Conservation (phyloP, 2,888 invertebrate genomes). For the Pterobdella sp. region DNA sequence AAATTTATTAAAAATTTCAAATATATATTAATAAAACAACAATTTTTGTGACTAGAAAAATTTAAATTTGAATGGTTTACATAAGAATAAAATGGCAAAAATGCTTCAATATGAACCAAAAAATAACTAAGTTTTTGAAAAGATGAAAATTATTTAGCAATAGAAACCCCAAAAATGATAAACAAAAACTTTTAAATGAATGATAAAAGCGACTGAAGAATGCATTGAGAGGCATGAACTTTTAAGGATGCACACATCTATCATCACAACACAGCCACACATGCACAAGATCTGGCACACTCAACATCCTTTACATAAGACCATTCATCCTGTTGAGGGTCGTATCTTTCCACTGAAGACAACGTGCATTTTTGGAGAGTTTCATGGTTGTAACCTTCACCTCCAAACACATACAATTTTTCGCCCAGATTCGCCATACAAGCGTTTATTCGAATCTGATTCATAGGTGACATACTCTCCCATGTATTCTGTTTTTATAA, state of each 20-base stretch:
- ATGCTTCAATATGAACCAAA: too few relatives aligned
- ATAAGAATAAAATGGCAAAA: too few relatives aligned
- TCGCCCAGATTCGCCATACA: constrained; percentile 9
- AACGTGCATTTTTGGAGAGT: not conserved
- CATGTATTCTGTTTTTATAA: constrained; percentile 5
- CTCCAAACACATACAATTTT: constrained; percentile 10
- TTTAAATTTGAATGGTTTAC: too few relatives aligned
- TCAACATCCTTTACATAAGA: not conserved
- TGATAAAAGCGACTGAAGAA: not conserved
- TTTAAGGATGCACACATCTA: too few relatives aligned
- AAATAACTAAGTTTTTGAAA: too few relatives aligned
- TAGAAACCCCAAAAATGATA: not conserved
- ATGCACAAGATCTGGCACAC: not conserved
- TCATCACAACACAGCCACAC: constrained; percentile 16
- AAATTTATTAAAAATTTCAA: too few relatives aligned
- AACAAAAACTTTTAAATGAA: not conserved
- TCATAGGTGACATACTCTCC: not conserved
- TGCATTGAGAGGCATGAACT: not conserved
- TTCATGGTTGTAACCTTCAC: not conserved
- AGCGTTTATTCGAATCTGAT: not conserved
- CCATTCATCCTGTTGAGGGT: not conserved
- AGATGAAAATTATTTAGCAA: too few relatives aligned
- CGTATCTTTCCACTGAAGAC: not conserved
- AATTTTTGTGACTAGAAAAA: too few relatives aligned
- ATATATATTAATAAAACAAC: too few relatives aligned